Conservation (phyloP, 1,140 invertebrate species). For the Popillia japonica region DNA sequence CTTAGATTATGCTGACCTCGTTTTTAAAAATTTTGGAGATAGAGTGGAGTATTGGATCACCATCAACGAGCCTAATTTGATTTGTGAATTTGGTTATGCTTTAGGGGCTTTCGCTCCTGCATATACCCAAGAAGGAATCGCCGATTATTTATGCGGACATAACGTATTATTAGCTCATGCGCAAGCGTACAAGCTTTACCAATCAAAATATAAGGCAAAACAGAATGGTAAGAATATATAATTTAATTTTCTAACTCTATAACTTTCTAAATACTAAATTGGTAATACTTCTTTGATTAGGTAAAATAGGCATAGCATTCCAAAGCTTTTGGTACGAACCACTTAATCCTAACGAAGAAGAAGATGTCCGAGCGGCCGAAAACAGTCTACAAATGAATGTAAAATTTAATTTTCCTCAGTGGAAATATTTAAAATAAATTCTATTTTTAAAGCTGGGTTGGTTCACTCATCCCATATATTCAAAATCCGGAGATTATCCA, state of each 20-base stretch:
- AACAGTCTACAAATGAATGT: constrained; percentile 57
- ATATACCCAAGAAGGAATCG: constrained; percentile 51
- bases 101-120: constrained; percentile 49
- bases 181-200: constrained; percentile 51
- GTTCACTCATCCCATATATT: constrained; percentile 70
- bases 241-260: too few relatives aligned
- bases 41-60: constrained; percentile 73
- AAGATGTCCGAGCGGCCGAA: constrained; percentile 62
- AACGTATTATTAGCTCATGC: constrained; percentile 52
- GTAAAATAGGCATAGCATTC: constrained; percentile 61
- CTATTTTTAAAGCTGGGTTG: constrained; percentile 66
- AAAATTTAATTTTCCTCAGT: constrained; percentile 44
- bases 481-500: constrained; percentile 69
- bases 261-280: too few relatives aligned
- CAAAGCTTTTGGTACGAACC: constrained; percentile 63
- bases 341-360: constrained; percentile 51
- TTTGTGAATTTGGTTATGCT: constrained; percentile 50
- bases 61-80: constrained; percentile 71
- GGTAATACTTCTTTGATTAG: background rate
- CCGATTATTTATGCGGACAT: constrained; percentile 51
- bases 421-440: background rate
- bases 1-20: constrained; percentile 67
- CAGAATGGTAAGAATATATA: constrained; percentile 46
- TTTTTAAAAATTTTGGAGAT: constrained; percentile 68
- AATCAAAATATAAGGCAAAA: constrained; percentile 46